These are phyloP conservation scores for Tamias sibiricus DNA, from an alignment of 2,113 vertebrate genomes.

Conservation along the genomic window DNA sequence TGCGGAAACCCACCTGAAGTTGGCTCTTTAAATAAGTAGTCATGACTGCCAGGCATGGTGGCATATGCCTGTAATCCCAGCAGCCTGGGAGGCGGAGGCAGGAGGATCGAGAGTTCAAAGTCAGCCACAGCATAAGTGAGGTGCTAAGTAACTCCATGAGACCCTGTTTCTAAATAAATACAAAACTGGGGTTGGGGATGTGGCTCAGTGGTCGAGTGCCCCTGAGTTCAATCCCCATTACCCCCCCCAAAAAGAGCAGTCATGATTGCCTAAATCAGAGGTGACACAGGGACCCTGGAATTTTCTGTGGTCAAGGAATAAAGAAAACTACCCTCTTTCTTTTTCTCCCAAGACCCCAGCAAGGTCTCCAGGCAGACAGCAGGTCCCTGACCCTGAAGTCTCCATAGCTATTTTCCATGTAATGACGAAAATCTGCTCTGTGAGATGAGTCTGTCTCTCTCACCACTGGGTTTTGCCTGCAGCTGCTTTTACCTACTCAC, in stretches of 20 bases:
- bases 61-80: no score
- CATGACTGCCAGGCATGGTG: no score
- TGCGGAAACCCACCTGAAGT: neutral
- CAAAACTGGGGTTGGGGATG: no score
- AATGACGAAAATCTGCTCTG: neutral
- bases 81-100: no score
- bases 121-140: no score
- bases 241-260: neutral
- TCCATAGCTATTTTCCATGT: neutral
- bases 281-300: neutral
- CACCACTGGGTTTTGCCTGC: neutral
- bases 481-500: neutral
- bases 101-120: no score
- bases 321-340: neutral
- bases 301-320: neutral
- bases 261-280: neutral
- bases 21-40: neutral
- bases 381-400: neutral
- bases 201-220: no score
- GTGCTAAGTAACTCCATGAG: no score
- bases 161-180: no score
- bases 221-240: no score
- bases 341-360: neutral
- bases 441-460: neutral
- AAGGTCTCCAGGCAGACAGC: neutral